Base-by-base conservation (phyloP, 2,797 vertebrate species). In the Hippoglossus hippoglossus region DNA sequence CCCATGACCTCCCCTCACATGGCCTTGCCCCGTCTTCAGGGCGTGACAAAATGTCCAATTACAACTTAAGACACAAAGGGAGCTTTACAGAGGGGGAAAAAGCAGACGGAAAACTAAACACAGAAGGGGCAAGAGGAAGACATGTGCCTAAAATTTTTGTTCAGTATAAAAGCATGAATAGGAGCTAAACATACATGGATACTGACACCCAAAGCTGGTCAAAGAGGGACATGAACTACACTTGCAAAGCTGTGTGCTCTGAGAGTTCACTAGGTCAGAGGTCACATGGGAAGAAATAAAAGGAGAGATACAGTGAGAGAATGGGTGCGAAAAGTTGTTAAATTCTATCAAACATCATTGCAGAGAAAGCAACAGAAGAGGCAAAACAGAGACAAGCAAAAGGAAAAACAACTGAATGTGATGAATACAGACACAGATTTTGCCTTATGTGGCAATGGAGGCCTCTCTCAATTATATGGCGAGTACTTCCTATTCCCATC, bases 191-290 rank as follows among this genome's bases (percentile, higher is more conserved):
- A 21, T 60, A 22, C 28, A 56, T 28, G 25, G 26, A 55, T 47
- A 67, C 18, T 10, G 47, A 41, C 54, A 49, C 28, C 59, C 1
- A 50, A 51, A 41, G 24, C 24, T 70, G 41, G 41, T 51, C 71
- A 79, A 16, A 53, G 54, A 73, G 52, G n/a, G 49, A 78, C 49
- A 61, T 21, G 52, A 74, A 69, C 63, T 60, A 53, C 31, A 67
- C 25, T 44, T n/a, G 19, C 1, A 65, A 55, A 77, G 53, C 22
- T 60, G 66, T 82, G 77, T 66, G 69, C 70, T 57, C 68, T 21
- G 6, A 73, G 55, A 86, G 80, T 67, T 80, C 83, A 83, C 66
- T 59, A 12, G 70, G 78, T 79, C 74, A 74, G 49, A 83, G 81
- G 71, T 83, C 75, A 64, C 31, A 6, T 0, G 51, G 68, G 51